Base-by-base conservation (phyloP, 2,797 vertebrate species). In the Masticophis lateralis region DNA sequence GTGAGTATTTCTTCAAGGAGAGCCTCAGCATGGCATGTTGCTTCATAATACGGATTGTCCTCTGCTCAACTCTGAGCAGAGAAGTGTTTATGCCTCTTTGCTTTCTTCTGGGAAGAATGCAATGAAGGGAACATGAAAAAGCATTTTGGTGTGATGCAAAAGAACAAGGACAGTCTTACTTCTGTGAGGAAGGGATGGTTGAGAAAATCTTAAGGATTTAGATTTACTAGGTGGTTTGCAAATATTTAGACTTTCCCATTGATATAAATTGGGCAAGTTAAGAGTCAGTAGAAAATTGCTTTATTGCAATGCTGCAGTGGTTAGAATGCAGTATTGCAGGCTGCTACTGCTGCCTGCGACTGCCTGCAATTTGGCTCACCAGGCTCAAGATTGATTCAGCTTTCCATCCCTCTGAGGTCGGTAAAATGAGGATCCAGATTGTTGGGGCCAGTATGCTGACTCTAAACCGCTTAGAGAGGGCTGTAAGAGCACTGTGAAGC, bases 1-100 rank as follows among this genome's bases (percentile, higher is more conserved):
- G 99, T 99, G 96, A 99, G 99, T 97, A 56, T 2, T 56, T 13
- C 8, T 86, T 53, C 32, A 86, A 25, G 28, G 32, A 11, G 55
- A 43, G 28, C 27, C 22, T 14, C 0, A 1, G 0, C 28, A 66
- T 32, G 28, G 14, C 5, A 28, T 59, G 10, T n/a, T 43, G 43
- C 86, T 53, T n/a, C 66, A 60, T 8, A 53, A 28, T 27, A 89
- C 27, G 37, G 56, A 18, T 28, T 32, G 16, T 13, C 60, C 86
- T 51, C 86, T 27, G 27, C 28, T 55, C 18, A 74, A 1, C 5
- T 20, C 11, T 91, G 59, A 86, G 69, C 89, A 11, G 22, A 27
- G 56, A 53, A 60, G 37, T 57, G 22, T 32, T 66, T 25, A 3
- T 53, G 11, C 56, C 51, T 57, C 20, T 22, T 32, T 86, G 7